These are phyloP conservation scores for Lymantria monacha DNA, from an alignment of 2,888 invertebrate genomes.

Conservation along the genomic window DNA sequence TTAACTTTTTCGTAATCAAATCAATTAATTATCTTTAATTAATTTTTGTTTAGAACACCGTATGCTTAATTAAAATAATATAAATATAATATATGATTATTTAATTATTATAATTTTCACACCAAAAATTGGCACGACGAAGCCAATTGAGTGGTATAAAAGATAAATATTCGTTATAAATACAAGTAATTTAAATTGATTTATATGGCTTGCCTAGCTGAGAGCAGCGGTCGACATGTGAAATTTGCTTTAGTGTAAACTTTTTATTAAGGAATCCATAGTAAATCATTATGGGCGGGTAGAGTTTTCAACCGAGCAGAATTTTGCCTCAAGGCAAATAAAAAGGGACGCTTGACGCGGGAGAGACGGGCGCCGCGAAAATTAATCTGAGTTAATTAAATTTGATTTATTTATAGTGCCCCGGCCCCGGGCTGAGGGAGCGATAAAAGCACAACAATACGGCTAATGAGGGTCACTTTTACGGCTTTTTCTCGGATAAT, in stretches of 20 bases:
- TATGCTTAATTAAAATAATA: not conserved
- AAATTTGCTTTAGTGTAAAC: slow-evolving; percentile 72
- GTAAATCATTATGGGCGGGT: slow-evolving; percentile 50
- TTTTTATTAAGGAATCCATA: slow-evolving; percentile 79
- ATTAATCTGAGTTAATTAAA: slow-evolving; percentile 82
- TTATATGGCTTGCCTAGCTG: slow-evolving; percentile 53
- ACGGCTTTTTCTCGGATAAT: slow-evolving; percentile 71
- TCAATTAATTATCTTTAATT: too few species aligned
- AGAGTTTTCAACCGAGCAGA: slow-evolving; percentile 57
- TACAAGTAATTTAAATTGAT: slow-evolving; percentile 52
- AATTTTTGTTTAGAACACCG: not conserved
- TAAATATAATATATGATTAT: not conserved
- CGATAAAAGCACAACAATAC: slow-evolving; percentile 77
- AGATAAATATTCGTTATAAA: slow-evolving; percentile 55
- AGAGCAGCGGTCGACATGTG: slow-evolving; percentile 57
- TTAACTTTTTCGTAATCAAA: too few species aligned
- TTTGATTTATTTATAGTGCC: slow-evolving; percentile 79
- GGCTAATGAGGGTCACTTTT: slow-evolving; percentile 77
- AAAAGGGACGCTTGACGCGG: slow-evolving; percentile 64
- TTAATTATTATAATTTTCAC: not conserved
- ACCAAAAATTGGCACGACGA: slow-evolving; percentile 33
- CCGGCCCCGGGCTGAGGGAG: slow-evolving; percentile 52
- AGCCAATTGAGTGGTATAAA: slow-evolving; percentile 39
- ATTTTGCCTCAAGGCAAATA: slow-evolving; percentile 69
- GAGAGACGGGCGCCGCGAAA: slow-evolving; percentile 67